phyloP scores from a whole-genome alignment of 2,888 invertebrate genomes.

The Desoria tigrina region DNA sequence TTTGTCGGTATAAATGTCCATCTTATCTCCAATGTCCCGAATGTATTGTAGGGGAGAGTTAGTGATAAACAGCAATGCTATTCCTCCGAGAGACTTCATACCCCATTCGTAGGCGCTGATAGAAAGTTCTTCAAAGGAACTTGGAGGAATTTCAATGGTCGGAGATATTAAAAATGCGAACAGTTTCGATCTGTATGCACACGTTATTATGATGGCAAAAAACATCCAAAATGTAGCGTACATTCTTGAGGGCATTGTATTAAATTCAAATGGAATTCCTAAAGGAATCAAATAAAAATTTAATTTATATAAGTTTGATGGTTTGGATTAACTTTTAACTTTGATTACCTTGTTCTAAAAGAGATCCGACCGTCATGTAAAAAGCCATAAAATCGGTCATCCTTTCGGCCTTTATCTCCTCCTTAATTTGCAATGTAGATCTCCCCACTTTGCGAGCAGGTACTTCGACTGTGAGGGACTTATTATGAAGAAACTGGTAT shows the following conservation, averaged over 20 bases:
- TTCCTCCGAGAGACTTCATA: slow-evolving; percentile 48
- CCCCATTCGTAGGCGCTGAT: slow-evolving; percentile 46
- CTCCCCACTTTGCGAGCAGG: slow-evolving; percentile 20
- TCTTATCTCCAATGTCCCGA: slow-evolving; percentile 44
- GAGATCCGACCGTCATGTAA: slow-evolving; percentile 45
- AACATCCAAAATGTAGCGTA: slow-evolving; percentile 48
- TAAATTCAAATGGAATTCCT: slow-evolving; percentile 42
- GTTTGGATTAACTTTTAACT: too few species aligned
- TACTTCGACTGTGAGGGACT: slow-evolving; percentile 27
- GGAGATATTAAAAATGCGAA: slow-evolving; percentile 52
- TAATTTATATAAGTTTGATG: not conserved
- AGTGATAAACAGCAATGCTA: slow-evolving; percentile 49
- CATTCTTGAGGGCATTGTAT: slow-evolving; percentile 39
- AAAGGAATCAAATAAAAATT: too few species aligned
- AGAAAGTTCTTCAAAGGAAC: slow-evolving; percentile 42
- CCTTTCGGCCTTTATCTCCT: slow-evolving; percentile 24
- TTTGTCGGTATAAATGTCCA: slow-evolving; percentile 48
- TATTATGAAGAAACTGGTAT: slow-evolving; percentile 44
- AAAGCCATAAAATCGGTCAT: slow-evolving; percentile 39
- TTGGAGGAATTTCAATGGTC: slow-evolving; percentile 43
- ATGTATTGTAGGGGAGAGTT: slow-evolving; percentile 47
- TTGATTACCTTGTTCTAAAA: slow-evolving; percentile 47
- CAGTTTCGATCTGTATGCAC: slow-evolving; percentile 47
- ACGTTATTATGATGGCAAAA: slow-evolving; percentile 45
- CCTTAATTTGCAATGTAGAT: slow-evolving; percentile 10